These are phyloP conservation scores for Cryptotis parvus DNA, from an alignment of 2,113 vertebrate genomes.

Conservation along the genomic window DNA sequence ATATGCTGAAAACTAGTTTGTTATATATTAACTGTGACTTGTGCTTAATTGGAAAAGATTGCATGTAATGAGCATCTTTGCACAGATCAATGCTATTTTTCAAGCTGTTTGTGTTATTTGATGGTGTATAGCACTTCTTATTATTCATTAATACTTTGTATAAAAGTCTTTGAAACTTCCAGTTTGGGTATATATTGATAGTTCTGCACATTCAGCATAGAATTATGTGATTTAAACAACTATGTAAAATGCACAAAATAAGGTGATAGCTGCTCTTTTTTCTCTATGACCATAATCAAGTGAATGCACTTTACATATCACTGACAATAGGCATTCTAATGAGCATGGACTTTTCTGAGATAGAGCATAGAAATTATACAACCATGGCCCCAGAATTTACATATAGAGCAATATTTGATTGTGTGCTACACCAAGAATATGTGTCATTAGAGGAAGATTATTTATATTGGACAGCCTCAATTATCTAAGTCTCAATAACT, in stretches of 20 bases:
- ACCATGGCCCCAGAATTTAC: neutral
- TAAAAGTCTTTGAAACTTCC: neutral
- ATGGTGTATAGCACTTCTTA: neutral
- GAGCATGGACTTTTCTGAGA: neutral
- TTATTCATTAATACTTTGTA: neutral
- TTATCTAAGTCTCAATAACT: neutral
- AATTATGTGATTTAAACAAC: neutral
- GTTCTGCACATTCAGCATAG: neutral
- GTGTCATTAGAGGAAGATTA: neutral
- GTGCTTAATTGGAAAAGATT: neutral
- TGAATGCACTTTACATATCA: neutral
- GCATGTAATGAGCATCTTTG: neutral
- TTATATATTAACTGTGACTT: neutral
- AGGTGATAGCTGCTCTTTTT: neutral
- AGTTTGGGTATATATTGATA: neutral
- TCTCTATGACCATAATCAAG: neutral
- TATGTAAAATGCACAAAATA: neutral
- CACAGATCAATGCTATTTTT: neutral
- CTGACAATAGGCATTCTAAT: neutral
- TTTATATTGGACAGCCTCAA: conserved; percentile 5
- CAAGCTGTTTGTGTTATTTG: neutral
- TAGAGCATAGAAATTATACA: neutral
- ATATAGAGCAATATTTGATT: neutral
- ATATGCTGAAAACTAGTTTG: neutral
- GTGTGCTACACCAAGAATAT: neutral